Conservation (phyloP, 2,888 invertebrate genomes). For the Phymatocera aterrima region DNA sequence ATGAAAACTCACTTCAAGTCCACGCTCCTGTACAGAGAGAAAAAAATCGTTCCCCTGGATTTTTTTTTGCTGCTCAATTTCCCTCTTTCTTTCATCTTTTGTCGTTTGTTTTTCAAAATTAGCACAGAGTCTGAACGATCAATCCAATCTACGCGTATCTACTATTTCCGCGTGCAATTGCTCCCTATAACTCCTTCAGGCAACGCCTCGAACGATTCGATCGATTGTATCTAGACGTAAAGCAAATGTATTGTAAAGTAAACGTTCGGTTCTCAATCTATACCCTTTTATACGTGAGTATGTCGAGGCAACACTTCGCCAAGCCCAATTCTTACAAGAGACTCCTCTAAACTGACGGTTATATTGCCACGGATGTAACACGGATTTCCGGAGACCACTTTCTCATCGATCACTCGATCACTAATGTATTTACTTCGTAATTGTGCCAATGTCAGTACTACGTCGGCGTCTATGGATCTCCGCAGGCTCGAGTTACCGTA, state of each 20-base stretch:
- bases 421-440: neutral
- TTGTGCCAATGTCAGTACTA: too few species aligned
- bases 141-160: too few species aligned
- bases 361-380: constrained; percentile 4
- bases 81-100: too few species aligned
- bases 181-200: neutral
- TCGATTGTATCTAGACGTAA: neutral
- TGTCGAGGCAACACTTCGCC: neutral
- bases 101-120: too few species aligned
- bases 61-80: too few species aligned
- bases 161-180: neutral
- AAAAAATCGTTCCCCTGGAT: too few species aligned
- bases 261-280: neutral
- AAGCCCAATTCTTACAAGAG: neutral
- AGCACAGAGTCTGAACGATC: too few species aligned
- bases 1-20: too few species aligned
- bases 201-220: neutral
- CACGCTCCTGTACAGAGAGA: too few species aligned
- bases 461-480: too few species aligned
- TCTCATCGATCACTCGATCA: neutral
- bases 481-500: neutral
- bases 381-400: constrained; percentile 3
- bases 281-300: too few species aligned
- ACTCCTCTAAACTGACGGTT: neutral
- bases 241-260: too few species aligned